Conservation (phyloP, 1,140 invertebrate genomes). For the Achatina immaculata region DNA sequence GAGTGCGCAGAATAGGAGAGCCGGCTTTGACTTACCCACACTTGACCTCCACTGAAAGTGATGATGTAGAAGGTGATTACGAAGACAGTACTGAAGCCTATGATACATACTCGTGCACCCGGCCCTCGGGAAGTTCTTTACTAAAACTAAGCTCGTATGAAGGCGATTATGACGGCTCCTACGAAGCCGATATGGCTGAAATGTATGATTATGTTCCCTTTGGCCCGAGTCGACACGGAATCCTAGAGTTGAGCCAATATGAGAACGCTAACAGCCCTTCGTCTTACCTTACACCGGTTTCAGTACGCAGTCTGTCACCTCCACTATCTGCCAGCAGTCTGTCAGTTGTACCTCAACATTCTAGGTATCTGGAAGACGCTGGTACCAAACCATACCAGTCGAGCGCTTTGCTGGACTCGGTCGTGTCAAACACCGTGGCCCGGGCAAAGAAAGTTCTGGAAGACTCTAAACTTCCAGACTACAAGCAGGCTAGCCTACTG, state of each 20-base stretch:
- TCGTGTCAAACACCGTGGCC: conserved; percentile 24
- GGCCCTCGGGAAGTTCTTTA: background rate
- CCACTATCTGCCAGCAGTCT: background rate
- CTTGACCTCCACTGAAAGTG: background rate
- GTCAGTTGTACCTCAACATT: background rate
- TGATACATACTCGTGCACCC: conserved; percentile 23
- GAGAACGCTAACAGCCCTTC: conserved; percentile 8
- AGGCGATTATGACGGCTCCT: conserved; percentile 31
- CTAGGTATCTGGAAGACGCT: background rate
- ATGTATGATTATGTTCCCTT: conserved; percentile 39
- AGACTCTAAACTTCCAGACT: conserved; percentile 27
- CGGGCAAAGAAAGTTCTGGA: conserved; percentile 11
- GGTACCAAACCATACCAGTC: background rate
- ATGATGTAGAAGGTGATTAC: conserved; percentile 20
- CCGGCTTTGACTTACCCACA: background rate
- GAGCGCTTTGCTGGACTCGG: conserved; percentile 8
- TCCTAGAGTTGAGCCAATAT: conserved; percentile 31
- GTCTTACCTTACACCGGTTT: background rate
- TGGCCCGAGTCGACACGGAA: conserved; percentile 31
- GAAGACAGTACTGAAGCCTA: background rate
- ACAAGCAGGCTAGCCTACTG: conserved; percentile 36
- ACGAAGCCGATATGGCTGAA: conserved; percentile 38
- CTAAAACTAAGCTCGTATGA: conserved; percentile 34
- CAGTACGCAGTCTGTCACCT: background rate
- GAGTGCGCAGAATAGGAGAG: background rate